Conservation (phyloP, 2,113 vertebrate species). For the Rhinogobius similis region DNA sequence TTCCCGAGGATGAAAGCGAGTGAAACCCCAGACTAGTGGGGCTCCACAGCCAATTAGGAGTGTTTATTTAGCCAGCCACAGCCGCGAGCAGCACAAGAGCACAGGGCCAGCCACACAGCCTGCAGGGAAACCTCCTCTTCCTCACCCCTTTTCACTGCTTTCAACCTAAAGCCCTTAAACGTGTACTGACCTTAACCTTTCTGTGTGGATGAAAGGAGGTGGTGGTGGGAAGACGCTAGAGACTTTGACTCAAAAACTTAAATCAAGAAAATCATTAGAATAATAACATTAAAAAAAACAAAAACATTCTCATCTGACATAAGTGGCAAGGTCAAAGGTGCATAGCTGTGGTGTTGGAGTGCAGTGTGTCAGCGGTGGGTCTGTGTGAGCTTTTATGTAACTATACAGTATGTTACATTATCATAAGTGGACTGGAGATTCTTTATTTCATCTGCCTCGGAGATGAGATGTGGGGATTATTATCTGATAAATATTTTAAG, state of each 20-base stretch:
- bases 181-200: background rate
- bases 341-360: background rate
- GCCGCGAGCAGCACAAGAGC: constrained; percentile 74
- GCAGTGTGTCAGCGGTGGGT: too few species aligned
- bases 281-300: background rate
- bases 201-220: background rate
- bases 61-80: constrained; percentile 83
- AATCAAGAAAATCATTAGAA: too few species aligned
- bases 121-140: constrained; percentile 75
- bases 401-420: too few species aligned
- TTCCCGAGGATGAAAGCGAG: constrained; percentile 75
- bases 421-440: too few species aligned
- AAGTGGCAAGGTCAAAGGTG: background rate
- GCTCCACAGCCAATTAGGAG: constrained; percentile 93
- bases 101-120: constrained; percentile 77
- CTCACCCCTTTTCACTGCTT: constrained; percentile 53
- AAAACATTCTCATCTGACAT: background rate
- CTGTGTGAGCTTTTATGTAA: too few species aligned
- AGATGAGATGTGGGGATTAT: too few species aligned
- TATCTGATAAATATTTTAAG: too few species aligned
- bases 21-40: constrained; percentile 87
- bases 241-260: background rate
- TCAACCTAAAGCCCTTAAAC: constrained; percentile 26
- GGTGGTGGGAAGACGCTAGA: background rate
- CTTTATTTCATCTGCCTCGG: too few species aligned